Conservation (phyloP, 1,140 invertebrate species). For the Solenopsis invicta region DNA sequence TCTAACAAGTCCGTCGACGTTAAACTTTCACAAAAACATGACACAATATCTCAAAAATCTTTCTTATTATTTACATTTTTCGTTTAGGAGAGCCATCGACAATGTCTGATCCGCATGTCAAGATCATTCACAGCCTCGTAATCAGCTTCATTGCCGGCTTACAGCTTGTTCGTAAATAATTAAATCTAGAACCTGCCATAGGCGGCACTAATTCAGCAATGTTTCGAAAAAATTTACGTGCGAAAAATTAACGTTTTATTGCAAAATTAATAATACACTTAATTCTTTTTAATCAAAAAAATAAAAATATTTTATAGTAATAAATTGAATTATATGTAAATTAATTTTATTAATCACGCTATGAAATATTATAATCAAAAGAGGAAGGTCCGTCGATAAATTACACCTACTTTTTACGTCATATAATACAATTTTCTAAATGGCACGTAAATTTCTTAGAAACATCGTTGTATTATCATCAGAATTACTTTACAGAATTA, state of each 20-base stretch:
- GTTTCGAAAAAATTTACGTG: constrained; percentile 19
- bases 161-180: constrained; percentile 16
- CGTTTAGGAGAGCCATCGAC: constrained; percentile 45
- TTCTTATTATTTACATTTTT: constrained; percentile 54
- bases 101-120: constrained; percentile 59
- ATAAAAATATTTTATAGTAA: background rate
- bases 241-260: background rate
- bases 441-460: constrained; percentile 26
- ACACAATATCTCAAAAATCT: constrained; percentile 50
- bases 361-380: background rate
- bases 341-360: constrained; percentile 8
- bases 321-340: background rate
- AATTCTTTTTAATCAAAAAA: background rate
- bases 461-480: constrained; percentile 24
- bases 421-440: background rate
- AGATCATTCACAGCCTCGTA: constrained; percentile 76
- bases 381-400: constrained; percentile 7
- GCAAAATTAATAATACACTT: constrained; percentile 5
- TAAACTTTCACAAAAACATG: constrained; percentile 37
- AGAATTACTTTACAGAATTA: constrained; percentile 30
- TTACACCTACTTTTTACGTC: background rate
- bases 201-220: background rate
- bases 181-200: constrained; percentile 29
- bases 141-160: constrained; percentile 43
- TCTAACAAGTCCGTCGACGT: constrained; percentile 30